Base-by-base conservation (phyloP, 2,888 invertebrate genomes). In the Drosophila nr. perissopoda region DNA sequence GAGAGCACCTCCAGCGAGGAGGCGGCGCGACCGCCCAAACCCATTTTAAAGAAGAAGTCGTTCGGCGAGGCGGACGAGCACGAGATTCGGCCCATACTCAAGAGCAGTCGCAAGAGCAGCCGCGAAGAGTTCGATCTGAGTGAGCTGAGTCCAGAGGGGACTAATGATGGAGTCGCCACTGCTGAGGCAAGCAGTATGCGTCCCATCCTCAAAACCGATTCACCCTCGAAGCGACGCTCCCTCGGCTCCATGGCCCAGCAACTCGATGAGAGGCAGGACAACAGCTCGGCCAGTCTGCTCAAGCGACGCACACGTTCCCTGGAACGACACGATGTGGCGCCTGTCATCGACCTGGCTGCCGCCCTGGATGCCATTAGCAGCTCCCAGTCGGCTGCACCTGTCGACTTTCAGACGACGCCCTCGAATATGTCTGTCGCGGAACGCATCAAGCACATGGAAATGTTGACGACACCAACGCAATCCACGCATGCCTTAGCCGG, bases 1-100 rank as follows among this genome's bases (percentile, higher is more conserved):
- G 97, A 97, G 91, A 96, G 96, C 76, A 94, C 95, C 16, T 81
- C 82, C 58, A 88, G 83, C 56, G 91, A 92, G 64, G 94, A 94
- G 82, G 83, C 87, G 33, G 75, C 89, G 18, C 93, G 94, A 65
- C 94, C 94, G 42, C 95, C 96, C 0, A 96, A 94, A 92, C 97
- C 98, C 5, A 98, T 98, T 88, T 92, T 98, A 46, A 98, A 98
- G 93, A 98, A 98, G 94, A 97, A 98, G 92, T 96, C 96, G 0
- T 95, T 95, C 0, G 96, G 96, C 76, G 94, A 95, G 83, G 95
- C 95, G 0, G 96, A 96, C 83, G 94, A 95, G 85, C 96, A 95
- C 56, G 96, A 96, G 82, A 96, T 96, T 57, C 94, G 95, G 81
- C 96, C 97, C 36, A 97, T 97, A 82, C 93, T 97, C 51, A 97